These are phyloP conservation scores for Diarsia dahlii DNA, from an alignment of 2,888 invertebrate genomes.

Conservation along the genomic window DNA sequence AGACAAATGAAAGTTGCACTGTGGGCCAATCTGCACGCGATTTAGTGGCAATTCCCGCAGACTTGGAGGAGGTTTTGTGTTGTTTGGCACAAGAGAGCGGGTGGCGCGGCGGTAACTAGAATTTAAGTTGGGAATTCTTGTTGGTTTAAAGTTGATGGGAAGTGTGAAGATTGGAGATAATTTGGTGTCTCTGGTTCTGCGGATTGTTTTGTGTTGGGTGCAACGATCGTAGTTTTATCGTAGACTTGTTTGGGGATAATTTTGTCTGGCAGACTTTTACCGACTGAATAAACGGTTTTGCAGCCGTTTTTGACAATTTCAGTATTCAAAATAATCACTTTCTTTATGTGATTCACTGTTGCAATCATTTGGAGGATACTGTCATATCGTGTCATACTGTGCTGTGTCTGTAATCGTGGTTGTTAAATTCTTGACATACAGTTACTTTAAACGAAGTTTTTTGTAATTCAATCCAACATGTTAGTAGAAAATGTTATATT, in stretches of 20 bases:
- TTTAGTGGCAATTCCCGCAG: slow-evolving; percentile 63
- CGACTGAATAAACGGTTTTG: no score
- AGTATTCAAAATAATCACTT: neutral
- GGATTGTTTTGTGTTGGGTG: neutral
- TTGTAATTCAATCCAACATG: neutral
- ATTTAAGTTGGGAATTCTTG: slow-evolving; percentile 35
- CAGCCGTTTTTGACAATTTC: neutral
- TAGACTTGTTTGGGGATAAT: neutral
- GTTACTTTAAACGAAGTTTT: neutral
- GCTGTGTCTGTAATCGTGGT: no score
- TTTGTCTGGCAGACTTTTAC: neutral
- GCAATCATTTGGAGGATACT: neutral
- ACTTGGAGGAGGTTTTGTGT: slow-evolving; percentile 38
- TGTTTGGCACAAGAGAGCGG: slow-evolving; percentile 41
- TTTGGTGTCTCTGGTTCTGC: neutral
- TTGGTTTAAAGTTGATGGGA: slow-evolving; percentile 38
- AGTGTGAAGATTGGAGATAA: slow-evolving; percentile 18
- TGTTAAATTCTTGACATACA: neutral
- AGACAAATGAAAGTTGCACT: slow-evolving; percentile 59
- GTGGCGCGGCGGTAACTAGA: slow-evolving; percentile 16
- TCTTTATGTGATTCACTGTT: neutral
- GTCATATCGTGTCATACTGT: no score
- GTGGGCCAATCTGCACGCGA: slow-evolving; percentile 63
- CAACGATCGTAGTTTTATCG: neutral
- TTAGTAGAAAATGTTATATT: neutral